Conservation (phyloP, 2,888 invertebrate genomes). For the Augochlorella aurata region DNA sequence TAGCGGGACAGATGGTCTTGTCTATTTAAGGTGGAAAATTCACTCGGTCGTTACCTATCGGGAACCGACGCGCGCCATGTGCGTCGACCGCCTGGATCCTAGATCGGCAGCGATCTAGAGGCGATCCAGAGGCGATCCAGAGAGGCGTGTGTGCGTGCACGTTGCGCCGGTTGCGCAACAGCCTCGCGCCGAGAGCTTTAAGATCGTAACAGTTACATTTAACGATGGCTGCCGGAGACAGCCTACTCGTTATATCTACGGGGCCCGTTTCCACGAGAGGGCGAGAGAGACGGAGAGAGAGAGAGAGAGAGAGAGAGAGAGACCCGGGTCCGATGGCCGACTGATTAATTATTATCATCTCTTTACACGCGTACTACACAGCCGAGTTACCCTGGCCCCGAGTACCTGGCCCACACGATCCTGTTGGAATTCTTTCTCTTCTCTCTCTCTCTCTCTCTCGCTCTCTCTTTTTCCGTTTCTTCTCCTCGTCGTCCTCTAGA, state of each 20-base stretch:
- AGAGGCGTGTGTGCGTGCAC: constrained; percentile 8
- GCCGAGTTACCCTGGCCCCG: constrained; percentile 2
- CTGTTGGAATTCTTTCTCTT: constrained; percentile 12
- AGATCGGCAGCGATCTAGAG: constrained; percentile 21
- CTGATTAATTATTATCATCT: constrained; percentile 50
- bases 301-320: not conserved
- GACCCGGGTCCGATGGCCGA: constrained; percentile 12
- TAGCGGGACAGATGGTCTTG: constrained; percentile 69
- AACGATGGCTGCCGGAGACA: constrained; percentile 46
- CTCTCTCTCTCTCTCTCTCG: not conserved
- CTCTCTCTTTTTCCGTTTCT: not conserved
- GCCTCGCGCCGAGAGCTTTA: constrained; percentile 27
- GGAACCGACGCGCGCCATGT: constrained; percentile 39
- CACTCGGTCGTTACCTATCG: constrained; percentile 62
- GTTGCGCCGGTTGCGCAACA: constrained; percentile 38
- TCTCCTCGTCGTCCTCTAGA: not conserved
- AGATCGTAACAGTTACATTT: constrained; percentile 69
- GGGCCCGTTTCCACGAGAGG: constrained; percentile 3
- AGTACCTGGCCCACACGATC: not conserved
- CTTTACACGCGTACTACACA: constrained; percentile 34
- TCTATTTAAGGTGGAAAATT: constrained; percentile 77
- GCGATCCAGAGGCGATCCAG: not conserved
- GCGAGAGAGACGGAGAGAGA: not conserved
- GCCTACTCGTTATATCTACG: constrained; percentile 52
- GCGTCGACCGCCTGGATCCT: constrained; percentile 38